A percentile compares a stretch with the other conserved stretches of the same genome.
phyloP scores from a whole-genome alignment of 2,888 invertebrate genomes.

The Drosophila engyochracea region DNA sequence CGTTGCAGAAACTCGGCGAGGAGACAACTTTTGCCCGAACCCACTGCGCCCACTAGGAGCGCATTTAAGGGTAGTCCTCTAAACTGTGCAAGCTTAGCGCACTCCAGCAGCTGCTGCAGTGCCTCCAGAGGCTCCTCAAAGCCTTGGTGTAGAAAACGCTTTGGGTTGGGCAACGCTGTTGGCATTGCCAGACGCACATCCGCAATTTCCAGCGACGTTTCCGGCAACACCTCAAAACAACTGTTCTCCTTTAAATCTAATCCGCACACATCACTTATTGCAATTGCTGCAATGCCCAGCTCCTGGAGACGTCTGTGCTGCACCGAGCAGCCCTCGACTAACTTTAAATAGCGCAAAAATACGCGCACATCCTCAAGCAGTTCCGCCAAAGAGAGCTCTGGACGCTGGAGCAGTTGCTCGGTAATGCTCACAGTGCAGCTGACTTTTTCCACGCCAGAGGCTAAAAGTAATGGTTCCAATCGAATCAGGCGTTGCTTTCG shows the following conservation, averaged over 20 bases:
- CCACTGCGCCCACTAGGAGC: constrained; percentile 86
- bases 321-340: constrained; percentile 54
- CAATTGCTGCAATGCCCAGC: constrained; percentile 70
- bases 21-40: constrained; percentile 87
- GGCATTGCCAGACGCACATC: constrained; percentile 64
- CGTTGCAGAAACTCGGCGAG: constrained; percentile 86
- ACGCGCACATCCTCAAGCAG: constrained; percentile 43
- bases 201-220: constrained; percentile 60
- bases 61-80: constrained; percentile 67
- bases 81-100: constrained; percentile 13
- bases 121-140: constrained; percentile 70
- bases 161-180: neutral
- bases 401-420: constrained; percentile 38
- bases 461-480: constrained; percentile 28
- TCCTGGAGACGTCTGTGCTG: constrained; percentile 42
- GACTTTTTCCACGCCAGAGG: constrained; percentile 2
- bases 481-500: constrained; percentile 32
- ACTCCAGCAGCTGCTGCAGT: constrained; percentile 70
- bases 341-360: constrained; percentile 50
- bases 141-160: constrained; percentile 48
- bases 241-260: constrained; percentile 10
- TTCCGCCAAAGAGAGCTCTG: constrained; percentile 23
- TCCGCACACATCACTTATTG: constrained; percentile 41
- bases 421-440: constrained; percentile 50
- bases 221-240: constrained; percentile 54